Evolutionary conservation across 2,797 vertebrate species (phyloP), one percentile per base, ranked within the genome.

Genomic region (Aulostomus chinensis): DNA sequence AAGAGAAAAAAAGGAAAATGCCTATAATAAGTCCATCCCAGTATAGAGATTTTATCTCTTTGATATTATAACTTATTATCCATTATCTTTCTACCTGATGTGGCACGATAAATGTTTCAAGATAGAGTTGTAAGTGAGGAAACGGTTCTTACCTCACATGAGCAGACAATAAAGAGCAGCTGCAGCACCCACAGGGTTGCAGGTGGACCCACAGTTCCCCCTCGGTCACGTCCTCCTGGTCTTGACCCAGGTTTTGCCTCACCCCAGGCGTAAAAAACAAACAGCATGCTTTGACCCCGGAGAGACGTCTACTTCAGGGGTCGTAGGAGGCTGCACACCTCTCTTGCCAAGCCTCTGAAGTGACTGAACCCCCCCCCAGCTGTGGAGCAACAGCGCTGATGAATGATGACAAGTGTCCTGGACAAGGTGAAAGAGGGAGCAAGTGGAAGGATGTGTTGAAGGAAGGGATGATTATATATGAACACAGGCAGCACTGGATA

Each of bases 71-170:
- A 41, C 26, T 26, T n/a, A 21, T n/a, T 35, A 12, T 18, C 4
- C 11, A 40, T 17, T 4, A 18, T n/a, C 7, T 37, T 43, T 15
- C 14, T 42, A 20, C 4, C 4, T 7, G 9, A 1, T n/a, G n/a
- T n/a, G n/a, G n/a, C n/a, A n/a, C n/a, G n/a, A n/a, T n/a, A n/a
- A n/a, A n/a, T n/a, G n/a, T n/a, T n/a, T n/a, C n/a, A n/a, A n/a
- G n/a, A n/a, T n/a, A 17, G 33, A 46, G 15, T 11, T 24, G 10
- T 14, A 18, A 7, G 4, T 22, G 2, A 4, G 35, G 7, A 8
- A 2, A 17, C 3, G 7, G 31, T 41, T 48, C 76, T 69, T 80
- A 83, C 80, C 84, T 73, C 13, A 64, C 58, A 71, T 3, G 45
- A 67, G 37, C 11, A 36, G 60, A 66, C 10, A 14, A 42, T 35